Conservation (phyloP, 2,113 vertebrate genomes). For the Hiodon tergisus region DNA sequence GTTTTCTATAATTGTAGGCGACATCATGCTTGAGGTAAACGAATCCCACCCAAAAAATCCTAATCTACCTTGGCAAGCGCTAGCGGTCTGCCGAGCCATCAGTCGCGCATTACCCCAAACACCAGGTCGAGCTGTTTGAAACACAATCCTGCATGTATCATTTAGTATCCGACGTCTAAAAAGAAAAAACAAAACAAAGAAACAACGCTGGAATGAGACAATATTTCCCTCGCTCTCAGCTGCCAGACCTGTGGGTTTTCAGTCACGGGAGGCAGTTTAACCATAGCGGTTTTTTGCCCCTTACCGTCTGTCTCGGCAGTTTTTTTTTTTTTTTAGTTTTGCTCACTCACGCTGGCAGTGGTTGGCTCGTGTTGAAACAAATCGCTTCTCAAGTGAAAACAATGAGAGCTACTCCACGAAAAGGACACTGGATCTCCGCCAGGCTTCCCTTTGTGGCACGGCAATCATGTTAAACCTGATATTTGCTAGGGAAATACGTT, state of each 20-base stretch:
- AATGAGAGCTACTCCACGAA: background rate
- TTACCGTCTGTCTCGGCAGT: slow-evolving; percentile 2
- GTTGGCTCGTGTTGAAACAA: slow-evolving; percentile 13
- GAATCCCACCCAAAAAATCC: background rate
- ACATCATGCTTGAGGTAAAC: slow-evolving; percentile 39
- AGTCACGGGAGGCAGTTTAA: slow-evolving; percentile 5
- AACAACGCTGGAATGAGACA: slow-evolving; percentile 7
- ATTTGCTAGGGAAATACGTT: background rate
- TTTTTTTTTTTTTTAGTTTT: slow-evolving; percentile 18
- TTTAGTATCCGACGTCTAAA: slow-evolving; percentile 24
- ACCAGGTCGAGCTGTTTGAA: slow-evolving; percentile 29
- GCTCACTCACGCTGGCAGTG: slow-evolving; percentile 8
- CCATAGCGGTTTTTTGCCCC: background rate
- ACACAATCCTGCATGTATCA: slow-evolving; percentile 25
- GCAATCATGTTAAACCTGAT: background rate
- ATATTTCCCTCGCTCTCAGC: slow-evolving; percentile 2
- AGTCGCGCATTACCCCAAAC: slow-evolving; percentile 27
- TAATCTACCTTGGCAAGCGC: slow-evolving; percentile 36
- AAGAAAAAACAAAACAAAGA: background rate
- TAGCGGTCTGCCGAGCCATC: slow-evolving; percentile 31
- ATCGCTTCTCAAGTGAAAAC: slow-evolving; percentile 14
- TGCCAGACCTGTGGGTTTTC: slow-evolving; percentile 21
- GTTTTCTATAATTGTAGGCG: background rate
- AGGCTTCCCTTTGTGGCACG: background rate
- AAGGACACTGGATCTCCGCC: background rate